Evolutionary conservation across 2,797 vertebrate genomes (phyloP).

Genomic region (Alauda arvensis): DNA sequence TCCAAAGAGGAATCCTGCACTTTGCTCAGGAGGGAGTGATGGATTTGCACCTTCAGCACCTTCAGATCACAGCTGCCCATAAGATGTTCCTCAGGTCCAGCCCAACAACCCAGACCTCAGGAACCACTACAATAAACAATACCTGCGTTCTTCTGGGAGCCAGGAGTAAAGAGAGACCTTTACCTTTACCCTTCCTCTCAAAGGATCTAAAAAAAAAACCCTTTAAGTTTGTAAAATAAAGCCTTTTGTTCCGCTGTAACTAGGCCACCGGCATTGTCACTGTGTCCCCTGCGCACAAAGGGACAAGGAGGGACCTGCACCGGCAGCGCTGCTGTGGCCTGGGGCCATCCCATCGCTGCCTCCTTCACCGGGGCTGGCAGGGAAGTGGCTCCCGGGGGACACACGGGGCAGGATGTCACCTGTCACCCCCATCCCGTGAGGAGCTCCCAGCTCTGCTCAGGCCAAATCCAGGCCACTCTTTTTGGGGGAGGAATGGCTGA

Average conservation of each 20-base stretch:
- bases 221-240: background rate
- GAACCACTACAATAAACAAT: background rate
- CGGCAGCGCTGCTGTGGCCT: fast-evolving
- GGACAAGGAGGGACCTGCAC: background rate
- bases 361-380: background rate
- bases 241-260: background rate
- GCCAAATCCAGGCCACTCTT: background rate
- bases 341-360: background rate
- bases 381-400: background rate
- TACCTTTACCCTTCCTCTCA: background rate
- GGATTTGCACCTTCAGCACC: no score
- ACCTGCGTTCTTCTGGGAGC: background rate
- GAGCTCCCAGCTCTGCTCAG: background rate
- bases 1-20: fast-evolving
- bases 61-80: fast-evolving
- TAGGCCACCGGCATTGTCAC: background rate
- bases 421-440: background rate
- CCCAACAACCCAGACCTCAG: fast-evolving
- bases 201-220: background rate
- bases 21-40: fast-evolving
- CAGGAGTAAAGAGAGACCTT: background rate
- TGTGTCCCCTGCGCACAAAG: background rate
- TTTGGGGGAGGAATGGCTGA: background rate
- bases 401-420: background rate
- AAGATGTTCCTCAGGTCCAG: fast-evolving